These are phyloP conservation scores for Volucella zonaria DNA, from an alignment of 2,888 invertebrate genomes.

Conservation along the genomic window DNA sequence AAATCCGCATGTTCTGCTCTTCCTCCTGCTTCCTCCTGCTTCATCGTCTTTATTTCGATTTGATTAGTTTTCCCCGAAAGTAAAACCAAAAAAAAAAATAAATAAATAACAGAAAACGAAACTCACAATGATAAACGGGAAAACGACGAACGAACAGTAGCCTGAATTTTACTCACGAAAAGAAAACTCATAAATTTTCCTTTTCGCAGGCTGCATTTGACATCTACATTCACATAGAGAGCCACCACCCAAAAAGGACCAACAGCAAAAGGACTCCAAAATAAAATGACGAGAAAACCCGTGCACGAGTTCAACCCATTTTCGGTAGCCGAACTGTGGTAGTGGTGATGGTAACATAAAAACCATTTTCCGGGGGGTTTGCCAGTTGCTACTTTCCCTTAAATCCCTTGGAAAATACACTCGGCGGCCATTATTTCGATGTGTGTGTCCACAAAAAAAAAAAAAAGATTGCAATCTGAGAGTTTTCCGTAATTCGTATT, in stretches of 20 bases:
- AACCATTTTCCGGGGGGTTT: conserved; percentile 33
- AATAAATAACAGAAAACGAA: conserved; percentile 23
- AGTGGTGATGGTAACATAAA: conserved; percentile 5
- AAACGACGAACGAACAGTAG: too few species aligned
- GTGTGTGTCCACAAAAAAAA: conserved; percentile 10
- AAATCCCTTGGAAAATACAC: conserved; percentile 34
- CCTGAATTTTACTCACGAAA: conserved; percentile 25
- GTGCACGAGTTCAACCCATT: conserved; percentile 42
- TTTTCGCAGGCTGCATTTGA: conserved; percentile 68
- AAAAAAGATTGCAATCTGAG: conserved; percentile 58
- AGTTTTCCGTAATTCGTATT: conserved; percentile 21
- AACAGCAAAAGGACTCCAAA: conserved; percentile 11
- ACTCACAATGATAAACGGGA: conserved; percentile 19
- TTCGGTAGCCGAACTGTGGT: conserved; percentile 3
- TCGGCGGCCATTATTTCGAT: conserved; percentile 23
- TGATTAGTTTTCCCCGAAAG: conserved; percentile 66
- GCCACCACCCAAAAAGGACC: conserved; percentile 2
- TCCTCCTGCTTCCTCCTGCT: conserved; percentile 13
- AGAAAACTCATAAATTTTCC: conserved; percentile 72
- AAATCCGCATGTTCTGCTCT: conserved; percentile 54
- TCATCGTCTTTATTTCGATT: conserved; percentile 63
- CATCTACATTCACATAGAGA: conserved; percentile 56
- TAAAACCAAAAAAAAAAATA: conserved; percentile 12
- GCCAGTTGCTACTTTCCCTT: conserved; percentile 18
- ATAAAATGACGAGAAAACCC: conserved; percentile 4